Evolutionary conservation across 2,888 invertebrate genomes (phyloP), one percentile per base, ranked within the genome.

Genomic region (Eustalomyia histrio): DNA sequence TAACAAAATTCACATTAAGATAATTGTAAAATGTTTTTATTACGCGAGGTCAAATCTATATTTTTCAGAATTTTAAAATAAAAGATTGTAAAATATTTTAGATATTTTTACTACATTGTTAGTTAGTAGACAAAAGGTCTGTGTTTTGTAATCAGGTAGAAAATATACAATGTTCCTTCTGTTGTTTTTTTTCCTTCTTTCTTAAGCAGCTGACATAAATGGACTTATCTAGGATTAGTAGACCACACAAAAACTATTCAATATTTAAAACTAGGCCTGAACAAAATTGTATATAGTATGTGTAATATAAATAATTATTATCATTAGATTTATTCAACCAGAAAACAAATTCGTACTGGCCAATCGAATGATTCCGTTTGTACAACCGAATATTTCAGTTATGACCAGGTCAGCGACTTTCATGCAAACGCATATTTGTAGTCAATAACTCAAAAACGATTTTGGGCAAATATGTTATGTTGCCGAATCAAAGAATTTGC

Each of bases 211-310:
- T 78, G 78, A 65, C 63, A 73, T 73, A 71, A 72, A 69, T 17
- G 65, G 68, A 61, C 68, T 60, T 69, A 79, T 64, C 53, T 43
- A 43, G 58, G 73, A 78, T 82, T 83, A 78, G 64, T 47, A 82
- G 82, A 82, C 82, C 83, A 83, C 83, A 79, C 83, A 82, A 76
- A 75, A 65, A 63, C 61, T 68, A 64, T 64, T 64, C 65, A 76
- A 69, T 73, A 60, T 64, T 53, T 18, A 43, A n/a, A 21, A 58
- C 47, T 43, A 50, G 63, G 53, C 5, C 43, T 39, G 16, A 35
- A 21, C 3, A 29, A 57, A 33, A 61, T 60, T n/a, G 18, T 0
- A 24, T 24, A 24, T 47, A 24, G 24, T 47, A 55, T 55, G 17
- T 52, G 67, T 33, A 67, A 61, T 33, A 12, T 60, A 53, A n/a